These are phyloP conservation scores for Caenorhabditis elegans DNA, from an alignment of 1,140 invertebrate genomes.

Conservation along the genomic window WBcel235 BX284602.5:11598001-11598500, in stretches of 20 bases:
- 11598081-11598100: constrained; percentile 3
- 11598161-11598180: not conserved
- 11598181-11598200: not conserved
- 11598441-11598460: not conserved
- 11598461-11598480: not conserved
- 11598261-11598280: not conserved
- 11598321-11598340: not conserved
- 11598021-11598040: not conserved
- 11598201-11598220: constrained; percentile 1
- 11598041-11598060: not conserved
- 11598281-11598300: not conserved
- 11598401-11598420: not conserved
- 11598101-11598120: not conserved
- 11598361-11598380: not conserved
- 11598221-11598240: constrained; percentile 5
- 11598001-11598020: constrained; percentile 1
- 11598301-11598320: constrained; percentile 3
- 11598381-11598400: constrained; percentile 9
- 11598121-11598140: not conserved
- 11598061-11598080: not conserved
- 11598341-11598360: constrained; percentile 8
- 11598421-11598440: not conserved
- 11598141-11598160: not conserved
- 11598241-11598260: constrained; percentile 19
- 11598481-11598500: constrained; percentile 5